Evolutionary conservation across 2,797 vertebrate genomes (phyloP), one percentile per base, ranked within the genome.

Genomic region (Danio jaintianensis): DNA sequence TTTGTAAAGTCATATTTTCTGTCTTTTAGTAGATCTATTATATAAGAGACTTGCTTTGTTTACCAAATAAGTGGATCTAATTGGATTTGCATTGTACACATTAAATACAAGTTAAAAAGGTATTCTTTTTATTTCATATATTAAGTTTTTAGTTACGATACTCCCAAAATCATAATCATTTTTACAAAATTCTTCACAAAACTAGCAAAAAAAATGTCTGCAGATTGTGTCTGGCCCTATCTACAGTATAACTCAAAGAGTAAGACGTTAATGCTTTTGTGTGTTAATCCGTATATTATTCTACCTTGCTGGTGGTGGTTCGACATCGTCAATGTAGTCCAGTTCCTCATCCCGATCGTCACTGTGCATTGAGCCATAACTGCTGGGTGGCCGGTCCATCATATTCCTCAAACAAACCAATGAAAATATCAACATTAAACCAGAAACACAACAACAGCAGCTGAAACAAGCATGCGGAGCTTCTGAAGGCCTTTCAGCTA

Each of bases 341-440:
- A 86, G 84, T 48, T 69, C 70, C 0, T 82, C 78, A 2, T 45
- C 78, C 0, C 86, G 86, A 42, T 83, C 87, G 0, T 94, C 93
- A n/a, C 92, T 94, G 50, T 82, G 91, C 94, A 94, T 94, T 1
- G 93, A 94, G n/a, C 92, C 93, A 77, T 94, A 94, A 83, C 94
- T 94, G 73, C 91, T 92, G 1, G 92, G 87, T 0, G 94, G 91
- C 56, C 90, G 90, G 55, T 8, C 71, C 1, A 2, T 4, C 38
- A 40, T 70, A 36, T 68, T 43, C 47, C 82, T 84, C 13, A 36
- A 29, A 29, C 70, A 29, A 64, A 47, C 2, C 7, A 69, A 61
- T 0, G 36, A 18, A 15, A 16, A 47, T 11, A 22, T 45, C 5
- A 16, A 68, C 13, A 7, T 67, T 58, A 45, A 16, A 42, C 1